These are phyloP conservation scores for Austrofundulus limnaeus DNA, from an alignment of 2,113 vertebrate genomes.

Conservation along the genomic window DNA sequence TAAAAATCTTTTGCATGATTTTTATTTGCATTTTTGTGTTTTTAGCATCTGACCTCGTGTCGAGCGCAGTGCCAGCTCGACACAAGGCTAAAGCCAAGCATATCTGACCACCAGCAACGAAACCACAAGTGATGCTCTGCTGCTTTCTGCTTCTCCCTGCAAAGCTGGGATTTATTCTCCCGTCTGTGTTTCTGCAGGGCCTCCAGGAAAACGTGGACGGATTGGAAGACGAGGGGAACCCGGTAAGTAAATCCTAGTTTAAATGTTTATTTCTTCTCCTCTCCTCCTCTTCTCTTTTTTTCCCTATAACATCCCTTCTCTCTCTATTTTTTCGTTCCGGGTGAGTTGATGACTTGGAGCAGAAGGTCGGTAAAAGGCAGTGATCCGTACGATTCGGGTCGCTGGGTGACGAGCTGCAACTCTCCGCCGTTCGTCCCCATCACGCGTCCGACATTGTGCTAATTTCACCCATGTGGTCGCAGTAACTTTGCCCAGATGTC, in stretches of 20 bases:
- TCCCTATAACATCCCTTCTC: neutral
- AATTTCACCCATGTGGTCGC: slow-evolving; percentile 67
- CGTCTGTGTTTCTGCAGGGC: slow-evolving; percentile 80
- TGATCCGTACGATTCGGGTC: slow-evolving; percentile 45
- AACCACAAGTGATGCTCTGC: slow-evolving; percentile 28
- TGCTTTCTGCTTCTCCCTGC: slow-evolving; percentile 36
- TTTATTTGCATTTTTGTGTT: slow-evolving; percentile 19
- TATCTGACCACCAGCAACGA: slow-evolving; percentile 32
- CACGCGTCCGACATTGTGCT: slow-evolving; percentile 32
- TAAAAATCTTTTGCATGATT: slow-evolving; percentile 6
- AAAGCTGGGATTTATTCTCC: slow-evolving; percentile 47
- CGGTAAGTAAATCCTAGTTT: slow-evolving; percentile 78
- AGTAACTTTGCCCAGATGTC: slow-evolving; percentile 70
- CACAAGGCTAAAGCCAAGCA: slow-evolving; percentile 28
- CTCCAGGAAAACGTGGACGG: slow-evolving; percentile 91
- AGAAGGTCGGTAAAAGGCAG: slow-evolving; percentile 35
- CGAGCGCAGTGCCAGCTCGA: slow-evolving; percentile 33
- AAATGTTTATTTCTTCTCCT: slow-evolving; percentile 32
- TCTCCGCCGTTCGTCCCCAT: slow-evolving; percentile 41
- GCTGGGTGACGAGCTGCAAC: slow-evolving; percentile 42
- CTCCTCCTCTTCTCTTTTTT: slow-evolving; percentile 32
- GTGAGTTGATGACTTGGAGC: slow-evolving; percentile 22
- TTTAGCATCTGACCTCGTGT: slow-evolving; percentile 5
- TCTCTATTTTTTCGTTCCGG: slow-evolving; percentile 15
- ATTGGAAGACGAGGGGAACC: slow-evolving; percentile 89